phyloP scores from a whole-genome alignment of 2,797 vertebrate species.

The Enteromius paludinosus region DNA sequence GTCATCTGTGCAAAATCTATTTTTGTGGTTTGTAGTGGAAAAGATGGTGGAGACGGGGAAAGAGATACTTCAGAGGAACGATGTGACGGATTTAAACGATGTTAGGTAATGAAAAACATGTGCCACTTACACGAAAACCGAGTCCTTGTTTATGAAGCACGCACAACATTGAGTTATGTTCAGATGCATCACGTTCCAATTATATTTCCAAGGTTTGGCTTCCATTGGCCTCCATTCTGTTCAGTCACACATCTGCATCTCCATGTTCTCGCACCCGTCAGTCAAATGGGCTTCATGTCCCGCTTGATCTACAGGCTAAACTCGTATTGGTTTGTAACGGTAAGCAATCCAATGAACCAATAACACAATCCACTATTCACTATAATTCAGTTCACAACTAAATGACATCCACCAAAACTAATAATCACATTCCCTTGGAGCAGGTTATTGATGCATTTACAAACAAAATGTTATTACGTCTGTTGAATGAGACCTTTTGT shows the following conservation, averaged over 20 bases:
- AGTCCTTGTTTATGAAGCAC: background rate
- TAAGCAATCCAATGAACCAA: conserved; percentile 69
- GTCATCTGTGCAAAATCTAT: conserved; percentile 1
- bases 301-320: conserved; percentile 87
- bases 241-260: conserved; percentile 94
- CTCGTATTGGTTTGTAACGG: conserved; percentile 97
- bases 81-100: conserved; percentile 85
- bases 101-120: conserved; percentile 80
- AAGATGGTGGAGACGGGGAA: conserved; percentile 89
- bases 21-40: conserved; percentile 79
- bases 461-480: conserved; percentile 21
- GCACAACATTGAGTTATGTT: background rate
- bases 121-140: background rate
- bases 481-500: conserved; percentile 37
- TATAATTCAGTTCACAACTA: background rate
- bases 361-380: conserved; percentile 1
- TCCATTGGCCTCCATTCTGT: conserved; percentile 95
- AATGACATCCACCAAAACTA: conserved; percentile 19
- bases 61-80: conserved; percentile 86
- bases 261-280: conserved; percentile 91
- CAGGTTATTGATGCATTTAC: background rate
- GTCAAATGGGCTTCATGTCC: conserved; percentile 90
- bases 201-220: conserved; percentile 87
- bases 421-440: conserved; percentile 15
- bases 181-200: conserved; percentile 6